Base-by-base conservation (phyloP, 2,797 vertebrate genomes). In the Ambastaia sidthimunki region DNA sequence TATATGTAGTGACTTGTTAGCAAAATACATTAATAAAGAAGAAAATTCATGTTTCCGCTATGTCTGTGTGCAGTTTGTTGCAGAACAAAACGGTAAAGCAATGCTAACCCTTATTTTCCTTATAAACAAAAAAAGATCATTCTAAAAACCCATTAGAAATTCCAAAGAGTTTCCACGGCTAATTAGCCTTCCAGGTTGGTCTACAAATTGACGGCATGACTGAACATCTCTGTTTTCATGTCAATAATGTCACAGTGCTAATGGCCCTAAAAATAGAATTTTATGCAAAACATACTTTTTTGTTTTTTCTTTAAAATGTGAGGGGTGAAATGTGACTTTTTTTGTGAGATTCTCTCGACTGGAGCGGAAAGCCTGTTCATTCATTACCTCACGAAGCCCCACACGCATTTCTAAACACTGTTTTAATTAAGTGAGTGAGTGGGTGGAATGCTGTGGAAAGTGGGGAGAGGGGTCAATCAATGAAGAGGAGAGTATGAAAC, bases 341-440 rank as follows among this genome's bases (percentile, higher is more conserved):
- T 54, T 44, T 37, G 44, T 41, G 28, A 62, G 57, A 71, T 71
- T 65, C 37, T 0, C 69, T 34, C 68, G 28, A 47, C 34, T 55
- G 66, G 60, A 67, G 62, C 78, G 41, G 62, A 80, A 67, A 21
- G 34, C 62, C 55, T 18, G 48, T 23, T 47, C 19, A 74, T 74
- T 82, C 75, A 74, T 74, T 74, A 69, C 76, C 66, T 74, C 16
- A 52, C 59, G 76, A 76, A 70, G 73, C 52, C 59, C 66, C 60
- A 52, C 74, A 37, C 74, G 59, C 68, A 78, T 78, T 63, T 82
- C 67, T 47, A 55, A 63, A 59, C 52, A 63, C 54, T 63, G 4
- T 41, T 78, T 82, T 78, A 78, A 75, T 67, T 83, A 69, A 82
- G 44, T 41, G 76, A 79, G 55, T 71, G 79, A 78, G 76, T 69